Base-by-base conservation (phyloP, 2,797 vertebrate genomes). In the Sebastes minor region DNA sequence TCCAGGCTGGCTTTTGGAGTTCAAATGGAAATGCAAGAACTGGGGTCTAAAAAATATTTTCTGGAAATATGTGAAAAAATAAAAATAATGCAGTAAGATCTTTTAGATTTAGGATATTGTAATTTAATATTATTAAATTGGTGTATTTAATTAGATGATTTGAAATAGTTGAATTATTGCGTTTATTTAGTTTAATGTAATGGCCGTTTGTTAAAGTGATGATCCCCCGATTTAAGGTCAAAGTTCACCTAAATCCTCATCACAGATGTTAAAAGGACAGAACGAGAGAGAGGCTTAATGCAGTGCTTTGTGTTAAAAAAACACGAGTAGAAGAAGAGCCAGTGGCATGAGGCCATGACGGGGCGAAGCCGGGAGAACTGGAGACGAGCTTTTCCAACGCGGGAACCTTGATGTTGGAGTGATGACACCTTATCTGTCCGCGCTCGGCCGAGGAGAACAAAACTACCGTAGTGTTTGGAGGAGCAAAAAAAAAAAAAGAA, bases 371-470 rank as follows among this genome's bases (percentile, higher is more conserved):
- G 81, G 61, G 38, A 63, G 60, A 82, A 62, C 77, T 78, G 22
- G 22, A 69, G 2, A 38, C 70, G 23, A 5, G 74, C 82, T 55
- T 64, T 56, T 70, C 81, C 81, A 59, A 30, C 69, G 35, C 27
- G 46, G 76, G 64, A 68, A 78, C 77, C 86, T 82, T 88, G 81
- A 91, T 79, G 88, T 90, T 76, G 4, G 71, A 82, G 90, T 87
- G 90, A 93, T 88, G 91, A 91, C 88, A 92, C 82, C 72, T 88
- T 88, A 78, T 91, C 89, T 90, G n/a, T 91, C 86, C 68, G 63
- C 90, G 81, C 79, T 76, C 67, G 49, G 67, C 67, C 10, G 76
- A 76, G 73, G 79, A 42, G 83, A 90, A 92, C 89, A 86, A 86
- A 92, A 85, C 89, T 86, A 66, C 74, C 55, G 80, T 82, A 72